Evolutionary conservation across 2,797 vertebrate genomes (phyloP), one percentile per base, ranked within the genome.

Genomic region (Hozukius guyotensis): DNA sequence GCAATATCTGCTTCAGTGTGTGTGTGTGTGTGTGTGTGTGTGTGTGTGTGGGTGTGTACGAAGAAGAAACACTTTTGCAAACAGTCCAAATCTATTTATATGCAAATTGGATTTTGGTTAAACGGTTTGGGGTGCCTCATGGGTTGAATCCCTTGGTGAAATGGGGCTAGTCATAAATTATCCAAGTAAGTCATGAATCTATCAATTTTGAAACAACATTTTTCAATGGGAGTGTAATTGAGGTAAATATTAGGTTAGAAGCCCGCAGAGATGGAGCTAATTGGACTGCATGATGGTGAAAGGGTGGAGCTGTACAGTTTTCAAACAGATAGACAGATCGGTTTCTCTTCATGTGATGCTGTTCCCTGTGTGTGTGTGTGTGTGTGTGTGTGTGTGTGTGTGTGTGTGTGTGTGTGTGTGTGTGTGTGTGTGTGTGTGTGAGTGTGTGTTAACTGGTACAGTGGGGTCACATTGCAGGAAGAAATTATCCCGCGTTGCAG

Each of bases 11-110:
- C 36, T 31, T 36, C 46, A 38, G 22, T 69, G 53, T 60, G 60
- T 25, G 73, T 27, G 46, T 32, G 27, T 46, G 70, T 56, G 70
- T 11, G 34, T 10, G 36, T 65, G 24, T 22, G 38, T 13, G 67
- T 8, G 60, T 46, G 57, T 29, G 61, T 32, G 69, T 63, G 74
- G 32, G 75, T 75, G 53, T 71, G 32, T 65, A 22, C 10, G 5
- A 85, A 72, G 75, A 84, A 82, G 83, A 90, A 91, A 93, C 86
- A 89, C 88, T 96, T 93, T 82, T 93, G 93, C 95, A 97, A 97
- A 97, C 89, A 96, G 90, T 88, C 92, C 91, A 96, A 96, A 96
- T 96, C 97, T 97, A 98, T 98, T 97, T 98, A 97, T 97, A 98
- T 97, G 97, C 96, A 98, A 98, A 98, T 98, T 96, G 93, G 92